A percentile compares a stretch with the other conserved stretches of the same genome.
Evolutionary conservation across 2,113 vertebrate species (phyloP).

Genomic region (Rhinoderma darwinii): DNA sequence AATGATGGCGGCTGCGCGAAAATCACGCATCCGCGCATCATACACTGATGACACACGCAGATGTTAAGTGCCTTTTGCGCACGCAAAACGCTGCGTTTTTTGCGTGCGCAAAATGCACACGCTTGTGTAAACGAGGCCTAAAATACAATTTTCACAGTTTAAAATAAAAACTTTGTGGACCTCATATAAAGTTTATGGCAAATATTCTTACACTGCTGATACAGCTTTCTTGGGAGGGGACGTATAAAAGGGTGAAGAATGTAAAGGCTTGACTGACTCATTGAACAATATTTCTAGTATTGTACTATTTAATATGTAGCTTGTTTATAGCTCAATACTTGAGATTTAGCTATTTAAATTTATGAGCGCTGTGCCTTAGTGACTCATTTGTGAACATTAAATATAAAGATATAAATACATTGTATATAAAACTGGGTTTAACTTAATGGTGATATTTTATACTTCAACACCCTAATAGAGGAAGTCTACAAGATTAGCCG

Average conservation of each 20-base stretch:
- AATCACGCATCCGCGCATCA: too few species aligned
- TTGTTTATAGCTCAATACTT: conserved; percentile 5
- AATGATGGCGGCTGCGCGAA: too few species aligned
- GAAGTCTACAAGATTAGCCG: not conserved
- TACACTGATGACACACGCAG: too few species aligned
- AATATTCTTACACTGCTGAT: too few species aligned
- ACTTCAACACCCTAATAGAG: not conserved
- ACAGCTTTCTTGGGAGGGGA: not conserved
- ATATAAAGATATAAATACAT: not conserved
- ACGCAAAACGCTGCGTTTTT: too few species aligned
- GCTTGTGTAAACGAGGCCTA: too few species aligned
- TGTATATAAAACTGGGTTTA: not conserved
- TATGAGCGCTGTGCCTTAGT: conserved; percentile 3
- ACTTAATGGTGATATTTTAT: not conserved
- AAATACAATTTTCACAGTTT: too few species aligned
- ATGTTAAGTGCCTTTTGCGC: too few species aligned
- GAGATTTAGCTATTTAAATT: not conserved
- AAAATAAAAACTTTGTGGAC: too few species aligned
- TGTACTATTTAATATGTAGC: conserved; percentile 6
- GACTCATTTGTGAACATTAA: not conserved
- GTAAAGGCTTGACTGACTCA: not conserved
- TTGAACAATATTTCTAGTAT: not conserved
- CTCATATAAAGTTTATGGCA: too few species aligned
- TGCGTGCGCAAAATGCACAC: too few species aligned
- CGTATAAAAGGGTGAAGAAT: too few species aligned